A percentile compares a stretch with the other conserved stretches of the same genome.
Conservation (phyloP, 1,140 invertebrate genomes). For the Aphaenogaster ashmeadi region DNA sequence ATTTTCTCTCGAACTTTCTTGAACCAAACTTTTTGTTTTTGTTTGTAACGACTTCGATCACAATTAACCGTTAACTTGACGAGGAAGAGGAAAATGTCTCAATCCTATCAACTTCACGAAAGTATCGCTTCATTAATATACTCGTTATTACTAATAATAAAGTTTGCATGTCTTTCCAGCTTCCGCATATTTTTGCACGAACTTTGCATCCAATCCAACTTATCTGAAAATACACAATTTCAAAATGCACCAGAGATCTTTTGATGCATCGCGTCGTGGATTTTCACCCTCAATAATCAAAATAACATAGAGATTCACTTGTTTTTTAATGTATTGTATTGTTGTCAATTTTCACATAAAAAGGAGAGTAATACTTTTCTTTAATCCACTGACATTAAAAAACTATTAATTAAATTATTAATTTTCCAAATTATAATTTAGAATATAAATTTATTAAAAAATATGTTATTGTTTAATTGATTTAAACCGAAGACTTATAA, state of each 20-base stretch:
- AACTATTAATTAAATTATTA: neutral
- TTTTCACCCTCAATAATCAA: neutral
- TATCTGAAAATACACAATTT: constrained; percentile 59
- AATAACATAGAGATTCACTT: neutral
- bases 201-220: constrained; percentile 38
- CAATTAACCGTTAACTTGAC: neutral
- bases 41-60: neutral
- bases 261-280: constrained; percentile 30
- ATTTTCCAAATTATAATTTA: neutral
- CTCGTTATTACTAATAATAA: constrained; percentile 39
- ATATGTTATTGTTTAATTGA: neutral
- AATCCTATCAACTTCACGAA: constrained; percentile 34
- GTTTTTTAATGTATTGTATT: neutral
- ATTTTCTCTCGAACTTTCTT: neutral
- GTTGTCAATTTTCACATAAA: neutral
- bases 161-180: constrained; percentile 36
- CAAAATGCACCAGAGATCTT: constrained; percentile 21
- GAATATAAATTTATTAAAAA: neutral
- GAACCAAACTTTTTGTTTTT: constrained; percentile 23
- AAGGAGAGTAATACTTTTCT: constrained; percentile 51
- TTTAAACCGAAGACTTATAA: neutral
- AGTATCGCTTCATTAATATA: constrained; percentile 14
- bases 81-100: neutral
- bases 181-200: constrained; percentile 20
- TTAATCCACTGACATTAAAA: neutral